Evolutionary conservation across 2,797 vertebrate genomes (phyloP).

Genomic region (Morelia viridis): DNA sequence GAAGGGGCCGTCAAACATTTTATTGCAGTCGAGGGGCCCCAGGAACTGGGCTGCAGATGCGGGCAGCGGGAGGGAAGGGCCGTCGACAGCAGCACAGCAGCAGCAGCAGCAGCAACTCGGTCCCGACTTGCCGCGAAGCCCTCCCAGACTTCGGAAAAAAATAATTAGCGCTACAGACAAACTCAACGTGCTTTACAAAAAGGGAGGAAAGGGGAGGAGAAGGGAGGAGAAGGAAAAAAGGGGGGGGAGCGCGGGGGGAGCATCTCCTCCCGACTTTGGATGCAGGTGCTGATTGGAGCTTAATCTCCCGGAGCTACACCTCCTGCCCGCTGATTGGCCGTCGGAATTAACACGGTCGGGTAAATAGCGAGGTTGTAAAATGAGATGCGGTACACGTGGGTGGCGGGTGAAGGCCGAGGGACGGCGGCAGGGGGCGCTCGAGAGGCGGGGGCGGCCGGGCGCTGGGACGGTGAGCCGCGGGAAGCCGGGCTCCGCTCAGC

Average conservation of each 20-base stretch:
- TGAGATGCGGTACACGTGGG: conserved; percentile 79
- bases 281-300: conserved; percentile 50
- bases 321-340: conserved; percentile 61
- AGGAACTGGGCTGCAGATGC: conserved; percentile 29
- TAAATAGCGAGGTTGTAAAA: conserved; percentile 58
- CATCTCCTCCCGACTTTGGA: background rate
- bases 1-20: conserved; percentile 77
- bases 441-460: background rate
- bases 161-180: conserved; percentile 75
- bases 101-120: conserved; percentile 43
- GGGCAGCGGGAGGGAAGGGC: background rate
- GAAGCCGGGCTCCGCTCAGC: background rate
- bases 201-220: background rate
- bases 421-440: conserved; percentile 55
- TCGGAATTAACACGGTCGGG: background rate
- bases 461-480: background rate
- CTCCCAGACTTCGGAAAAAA: conserved; percentile 76
- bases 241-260: background rate
- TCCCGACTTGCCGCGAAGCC: conserved; percentile 65
- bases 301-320: conserved; percentile 33
- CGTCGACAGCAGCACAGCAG: background rate
- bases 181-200: conserved; percentile 72
- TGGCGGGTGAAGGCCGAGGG: conserved; percentile 51
- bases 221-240: too few relatives aligned
- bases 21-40: conserved; percentile 58